Conservation (phyloP, 2,797 vertebrate genomes). For the Melanotaenia nigrans region DNA sequence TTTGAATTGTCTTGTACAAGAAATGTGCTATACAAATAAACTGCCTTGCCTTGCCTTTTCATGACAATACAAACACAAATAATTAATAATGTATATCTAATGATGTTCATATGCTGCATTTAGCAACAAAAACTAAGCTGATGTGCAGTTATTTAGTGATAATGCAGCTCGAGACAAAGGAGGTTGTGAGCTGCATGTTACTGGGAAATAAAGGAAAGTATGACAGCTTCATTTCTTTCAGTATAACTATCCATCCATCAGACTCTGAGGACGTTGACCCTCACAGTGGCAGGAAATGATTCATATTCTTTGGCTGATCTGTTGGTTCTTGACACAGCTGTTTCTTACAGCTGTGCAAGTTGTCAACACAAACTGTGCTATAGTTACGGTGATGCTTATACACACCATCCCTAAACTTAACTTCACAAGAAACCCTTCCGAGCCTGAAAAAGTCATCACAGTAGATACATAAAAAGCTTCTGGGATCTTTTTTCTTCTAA, state of each 20-base stretch:
- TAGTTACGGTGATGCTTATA: conserved; percentile 6
- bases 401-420: conserved; percentile 1
- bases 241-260: not conserved
- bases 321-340: conserved; percentile 29
- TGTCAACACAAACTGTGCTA: conserved; percentile 21
- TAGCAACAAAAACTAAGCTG: too few relatives aligned
- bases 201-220: conserved; percentile 2
- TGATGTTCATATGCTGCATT: too few relatives aligned
- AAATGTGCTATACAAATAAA: too few relatives aligned
- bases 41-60: too few relatives aligned
- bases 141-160: too few relatives aligned
- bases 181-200: not conserved
- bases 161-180: not conserved
- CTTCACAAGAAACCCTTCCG: not conserved
- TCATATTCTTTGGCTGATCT: conserved; percentile 34
- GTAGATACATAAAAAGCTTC: not conserved
- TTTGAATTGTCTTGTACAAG: too few relatives aligned
- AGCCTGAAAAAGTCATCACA: not conserved
- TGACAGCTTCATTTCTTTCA: not conserved
- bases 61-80: too few relatives aligned
- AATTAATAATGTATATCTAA: too few relatives aligned
- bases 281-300: conserved; percentile 28
- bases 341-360: conserved; percentile 54
- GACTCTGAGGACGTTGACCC: conserved; percentile 20
- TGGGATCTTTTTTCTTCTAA: not conserved